Base-by-base conservation (phyloP, 2,113 vertebrate genomes). In the Microtus oregoni region DNA sequence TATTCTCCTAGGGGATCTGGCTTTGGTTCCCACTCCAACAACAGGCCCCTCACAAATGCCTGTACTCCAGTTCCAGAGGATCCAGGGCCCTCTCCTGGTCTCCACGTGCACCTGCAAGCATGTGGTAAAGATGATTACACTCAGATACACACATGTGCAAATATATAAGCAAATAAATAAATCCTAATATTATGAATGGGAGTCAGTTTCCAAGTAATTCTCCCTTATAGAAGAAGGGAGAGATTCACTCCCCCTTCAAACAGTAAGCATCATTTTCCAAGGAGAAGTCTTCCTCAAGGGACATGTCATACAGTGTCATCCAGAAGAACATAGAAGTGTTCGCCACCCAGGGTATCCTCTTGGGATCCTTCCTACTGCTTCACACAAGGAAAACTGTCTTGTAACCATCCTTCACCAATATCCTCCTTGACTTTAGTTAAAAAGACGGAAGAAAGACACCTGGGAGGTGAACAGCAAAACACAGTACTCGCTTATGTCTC, bases 241-340 rank as follows among this genome's bases (percentile, higher is more conserved):
- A 44, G 32, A 94, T 9, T 5, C 47, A 83, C 44, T 95, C 65
- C 14, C 17, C 12, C 5, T 90, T 79, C 2, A 10, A 55, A 52
- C 28, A 28, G 2, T 68, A 65, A 50, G 32, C 68, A 50, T 77
- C 50, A 28, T n/a, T n/a, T 55, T 15, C n/a, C 47, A 41, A 65
- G 76, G 77, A 35, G 63, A 92, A 96, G 44, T 28, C 47, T 65
- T 13, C 73, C 83, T 91, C 67, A 26, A 38, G 63, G 73, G 32
- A 61, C 26, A 24, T 2, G 15, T 75, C 73, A 61, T 50, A 76
- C 19, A 35, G 41, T 47, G 73, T 86, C 77, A 30, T 30, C 47
- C 55, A 38, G 38, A 89, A 88, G 76, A 41, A 77, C 32, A n/a
- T 55, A 38, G 30, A 83, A 94, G 76, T 22, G 0, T 30, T 13